These are phyloP conservation scores for Rhimphoctona megacephalus DNA, from an alignment of 2,888 invertebrate genomes.

Conservation along the genomic window DNA sequence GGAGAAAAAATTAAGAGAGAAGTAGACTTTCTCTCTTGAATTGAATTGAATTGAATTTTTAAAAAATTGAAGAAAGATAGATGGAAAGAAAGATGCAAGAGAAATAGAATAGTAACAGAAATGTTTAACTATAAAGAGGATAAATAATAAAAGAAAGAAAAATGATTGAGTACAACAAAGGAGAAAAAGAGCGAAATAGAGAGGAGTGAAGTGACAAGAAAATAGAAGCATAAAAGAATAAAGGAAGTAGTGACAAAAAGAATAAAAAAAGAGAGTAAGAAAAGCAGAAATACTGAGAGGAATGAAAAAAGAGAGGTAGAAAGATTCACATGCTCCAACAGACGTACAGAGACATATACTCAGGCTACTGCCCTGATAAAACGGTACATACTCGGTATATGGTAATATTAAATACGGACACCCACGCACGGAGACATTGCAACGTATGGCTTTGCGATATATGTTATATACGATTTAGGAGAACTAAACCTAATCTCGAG, in stretches of 20 bases:
- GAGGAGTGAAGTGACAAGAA: not conserved
- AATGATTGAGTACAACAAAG: not conserved
- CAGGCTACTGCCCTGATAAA: conserved; percentile 13
- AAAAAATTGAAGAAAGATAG: not conserved
- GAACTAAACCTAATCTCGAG: conserved; percentile 56
- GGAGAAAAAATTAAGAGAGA: too few relatives aligned
- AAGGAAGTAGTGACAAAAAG: not conserved
- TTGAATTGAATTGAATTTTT: too few relatives aligned
- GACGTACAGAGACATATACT: conserved; percentile 19
- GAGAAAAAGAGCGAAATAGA: not conserved
- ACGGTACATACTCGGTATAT: not conserved
- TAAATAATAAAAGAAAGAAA: not conserved
- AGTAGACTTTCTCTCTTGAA: too few relatives aligned
- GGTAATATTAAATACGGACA: conserved; percentile 47
- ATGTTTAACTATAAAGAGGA: not conserved
- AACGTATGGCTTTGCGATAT: conserved; percentile 56
- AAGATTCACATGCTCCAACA: conserved; percentile 27
- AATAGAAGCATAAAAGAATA: not conserved
- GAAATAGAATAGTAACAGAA: not conserved
- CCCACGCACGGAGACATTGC: conserved; percentile 33
- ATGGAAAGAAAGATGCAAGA: too few relatives aligned
- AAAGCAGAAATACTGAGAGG: not conserved
- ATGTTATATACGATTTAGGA: conserved; percentile 51
- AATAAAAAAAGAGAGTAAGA: not conserved
- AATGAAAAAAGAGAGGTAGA: not conserved